Conservation (phyloP, 2,113 vertebrate genomes). For the Talpa occidentalis region DNA sequence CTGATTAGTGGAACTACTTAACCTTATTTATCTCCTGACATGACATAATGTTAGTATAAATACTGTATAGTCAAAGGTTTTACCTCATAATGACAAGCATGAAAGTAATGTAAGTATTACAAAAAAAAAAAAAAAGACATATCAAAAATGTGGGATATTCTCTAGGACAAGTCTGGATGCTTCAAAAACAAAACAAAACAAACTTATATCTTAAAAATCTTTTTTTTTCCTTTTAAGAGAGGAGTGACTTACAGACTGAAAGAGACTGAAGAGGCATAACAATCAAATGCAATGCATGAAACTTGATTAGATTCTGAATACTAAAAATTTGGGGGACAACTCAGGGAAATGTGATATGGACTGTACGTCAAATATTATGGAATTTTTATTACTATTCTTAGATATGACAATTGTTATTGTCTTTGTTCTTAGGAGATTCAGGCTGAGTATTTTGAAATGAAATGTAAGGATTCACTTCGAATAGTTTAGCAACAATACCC, state of each 20-base stretch:
- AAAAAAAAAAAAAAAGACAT: neutral
- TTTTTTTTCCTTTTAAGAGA: neutral
- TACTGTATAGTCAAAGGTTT: neutral
- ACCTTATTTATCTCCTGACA: neutral
- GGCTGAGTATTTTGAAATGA: neutral
- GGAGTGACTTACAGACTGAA: neutral
- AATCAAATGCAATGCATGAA: neutral
- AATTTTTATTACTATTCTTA: conserved; percentile 1
- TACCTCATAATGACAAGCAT: neutral
- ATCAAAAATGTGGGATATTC: neutral
- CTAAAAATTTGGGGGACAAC: neutral
- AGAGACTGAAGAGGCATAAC: neutral
- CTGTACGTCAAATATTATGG: neutral
- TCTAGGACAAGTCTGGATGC: neutral
- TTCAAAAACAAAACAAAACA: neutral
- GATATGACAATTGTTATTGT: neutral
- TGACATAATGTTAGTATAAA: neutral
- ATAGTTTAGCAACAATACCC: neutral
- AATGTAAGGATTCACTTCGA: conserved; percentile 2
- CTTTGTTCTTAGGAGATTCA: neutral
- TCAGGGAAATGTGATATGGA: neutral
- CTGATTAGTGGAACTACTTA: neutral
- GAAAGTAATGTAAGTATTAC: conserved; percentile 1
- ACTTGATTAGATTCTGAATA: neutral
- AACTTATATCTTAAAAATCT: neutral